Evolutionary conservation across 2,113 vertebrate genomes (phyloP).

Genomic region (Callithrix jacchus): DNA sequence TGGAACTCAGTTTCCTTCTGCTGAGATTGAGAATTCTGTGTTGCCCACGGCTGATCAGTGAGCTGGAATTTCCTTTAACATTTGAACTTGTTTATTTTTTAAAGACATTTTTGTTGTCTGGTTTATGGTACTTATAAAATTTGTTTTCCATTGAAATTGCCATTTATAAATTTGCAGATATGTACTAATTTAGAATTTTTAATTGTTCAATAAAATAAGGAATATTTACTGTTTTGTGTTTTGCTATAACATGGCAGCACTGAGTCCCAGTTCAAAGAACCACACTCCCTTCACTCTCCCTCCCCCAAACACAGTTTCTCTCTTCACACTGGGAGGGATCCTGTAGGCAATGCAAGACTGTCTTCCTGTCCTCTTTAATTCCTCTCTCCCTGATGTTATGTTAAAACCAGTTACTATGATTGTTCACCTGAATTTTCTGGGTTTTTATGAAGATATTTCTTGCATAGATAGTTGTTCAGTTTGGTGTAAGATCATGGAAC

Average conservation of each 20-base stretch:
- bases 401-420: neutral
- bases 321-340: neutral
- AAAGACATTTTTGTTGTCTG: conserved; percentile 71
- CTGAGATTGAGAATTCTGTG: neutral
- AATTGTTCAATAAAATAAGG: conserved; percentile 87
- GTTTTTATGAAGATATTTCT: neutral
- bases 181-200: conserved; percentile 82
- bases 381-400: neutral
- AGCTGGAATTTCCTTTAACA: conserved; percentile 53
- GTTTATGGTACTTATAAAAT: conserved; percentile 70
- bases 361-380: neutral
- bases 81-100: conserved; percentile 56
- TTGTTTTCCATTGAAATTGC: conserved; percentile 77
- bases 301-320: neutral
- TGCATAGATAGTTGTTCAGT: neutral
- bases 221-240: conserved; percentile 65
- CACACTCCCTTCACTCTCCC: neutral
- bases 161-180: conserved; percentile 77
- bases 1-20: neutral
- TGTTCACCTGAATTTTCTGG: neutral
- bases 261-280: neutral
- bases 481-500: neutral
- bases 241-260: neutral
- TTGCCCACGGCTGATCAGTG: neutral
- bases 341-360: neutral